phyloP scores from a whole-genome alignment of 2,797 vertebrate genomes.

The Agapornis canus region DNA sequence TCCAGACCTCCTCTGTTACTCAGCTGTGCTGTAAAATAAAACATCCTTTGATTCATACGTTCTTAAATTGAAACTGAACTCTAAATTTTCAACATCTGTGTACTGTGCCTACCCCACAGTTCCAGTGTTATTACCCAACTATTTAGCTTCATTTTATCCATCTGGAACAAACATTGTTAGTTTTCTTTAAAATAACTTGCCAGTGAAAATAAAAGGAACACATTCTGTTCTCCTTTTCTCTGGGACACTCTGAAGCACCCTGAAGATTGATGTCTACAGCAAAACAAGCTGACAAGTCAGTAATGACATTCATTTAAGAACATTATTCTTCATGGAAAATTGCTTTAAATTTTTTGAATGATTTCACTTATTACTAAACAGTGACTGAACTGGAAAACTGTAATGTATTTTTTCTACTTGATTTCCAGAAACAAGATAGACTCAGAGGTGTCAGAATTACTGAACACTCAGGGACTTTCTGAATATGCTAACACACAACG shows the following conservation, averaged over 20 bases:
- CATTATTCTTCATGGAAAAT: background rate
- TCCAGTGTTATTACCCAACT: background rate
- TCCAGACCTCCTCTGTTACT: background rate
- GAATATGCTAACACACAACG: background rate
- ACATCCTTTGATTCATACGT: slow-evolving; percentile 28
- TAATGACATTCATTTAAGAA: background rate
- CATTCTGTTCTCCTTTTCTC: background rate
- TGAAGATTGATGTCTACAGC: background rate
- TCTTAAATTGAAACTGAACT: slow-evolving; percentile 45
- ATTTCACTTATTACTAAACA: background rate
- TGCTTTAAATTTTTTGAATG: background rate
- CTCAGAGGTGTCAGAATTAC: background rate
- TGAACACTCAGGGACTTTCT: background rate
- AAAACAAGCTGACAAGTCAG: slow-evolving; percentile 9
- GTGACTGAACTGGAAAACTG: background rate
- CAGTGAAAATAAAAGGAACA: background rate
- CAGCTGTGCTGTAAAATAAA: background rate
- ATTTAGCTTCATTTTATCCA: background rate
- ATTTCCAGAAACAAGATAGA: background rate
- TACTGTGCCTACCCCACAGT: background rate
- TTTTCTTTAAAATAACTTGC: background rate
- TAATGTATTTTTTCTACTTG: background rate
- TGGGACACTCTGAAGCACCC: background rate
- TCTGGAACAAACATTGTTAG: background rate
- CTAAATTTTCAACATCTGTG: background rate